These are phyloP conservation scores for Caenorhabditis sp. DNA, from an alignment of 2,888 invertebrate genomes.

Conservation along the genomic window DNA sequence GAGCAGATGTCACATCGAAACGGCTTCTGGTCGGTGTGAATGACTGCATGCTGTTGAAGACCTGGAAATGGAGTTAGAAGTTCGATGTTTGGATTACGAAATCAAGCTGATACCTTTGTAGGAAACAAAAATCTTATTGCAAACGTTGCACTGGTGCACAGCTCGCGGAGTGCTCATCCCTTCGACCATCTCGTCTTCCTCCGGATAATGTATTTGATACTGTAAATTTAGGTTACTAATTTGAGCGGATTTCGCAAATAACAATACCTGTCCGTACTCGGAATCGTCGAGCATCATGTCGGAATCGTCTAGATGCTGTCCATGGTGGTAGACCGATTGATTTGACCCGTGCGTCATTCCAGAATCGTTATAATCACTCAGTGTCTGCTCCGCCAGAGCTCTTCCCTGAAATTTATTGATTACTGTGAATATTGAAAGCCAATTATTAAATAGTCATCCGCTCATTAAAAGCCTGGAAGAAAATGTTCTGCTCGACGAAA, in stretches of 20 bases:
- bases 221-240: no score
- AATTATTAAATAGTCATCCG: no score
- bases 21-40: slow-evolving; percentile 79
- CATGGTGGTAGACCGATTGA: slow-evolving; percentile 39
- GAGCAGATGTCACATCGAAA: slow-evolving; percentile 78
- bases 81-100: not conserved
- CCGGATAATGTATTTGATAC: slow-evolving; percentile 39
- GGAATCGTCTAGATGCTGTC: slow-evolving; percentile 27
- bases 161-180: slow-evolving; percentile 64
- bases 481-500: no score
- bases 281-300: slow-evolving; percentile 49
- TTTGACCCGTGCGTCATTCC: slow-evolving; percentile 32
- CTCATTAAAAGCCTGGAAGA: no score
- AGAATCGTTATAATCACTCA: not conserved
- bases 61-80: slow-evolving; percentile 64
- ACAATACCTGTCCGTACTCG: slow-evolving; percentile 29
- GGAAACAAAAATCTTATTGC: slow-evolving; percentile 79
- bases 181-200: slow-evolving; percentile 64
- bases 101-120: slow-evolving; percentile 72
- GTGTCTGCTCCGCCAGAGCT: not conserved
- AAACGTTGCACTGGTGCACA: slow-evolving; percentile 78
- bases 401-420: slow-evolving; percentile 1
- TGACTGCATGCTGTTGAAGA: slow-evolving; percentile 79
- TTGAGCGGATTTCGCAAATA: no score
- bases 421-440: not conserved